phyloP scores from a whole-genome alignment of 1,140 invertebrate species.

The Nasonia vitripennis region DNA sequence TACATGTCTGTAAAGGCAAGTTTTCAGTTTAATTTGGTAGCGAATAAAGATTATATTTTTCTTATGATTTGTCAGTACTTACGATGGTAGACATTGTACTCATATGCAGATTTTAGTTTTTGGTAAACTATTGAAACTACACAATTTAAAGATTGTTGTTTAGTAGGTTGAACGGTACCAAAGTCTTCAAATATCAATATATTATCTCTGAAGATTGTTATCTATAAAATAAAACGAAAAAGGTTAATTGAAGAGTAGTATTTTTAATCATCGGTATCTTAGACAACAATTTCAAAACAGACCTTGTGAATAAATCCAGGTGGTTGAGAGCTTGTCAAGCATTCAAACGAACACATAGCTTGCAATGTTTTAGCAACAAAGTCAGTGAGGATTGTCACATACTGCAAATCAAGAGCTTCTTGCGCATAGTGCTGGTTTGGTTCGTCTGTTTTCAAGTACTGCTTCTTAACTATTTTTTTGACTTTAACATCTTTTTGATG shows the following conservation, averaged over 20 bases:
- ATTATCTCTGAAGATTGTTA: slow-evolving; percentile 54
- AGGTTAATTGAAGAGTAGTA: neutral
- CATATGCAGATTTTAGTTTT: slow-evolving; percentile 43
- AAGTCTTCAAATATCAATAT: slow-evolving; percentile 54
- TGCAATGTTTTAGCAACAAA: slow-evolving; percentile 60
- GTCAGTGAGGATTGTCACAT: slow-evolving; percentile 54
- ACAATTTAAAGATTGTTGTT: slow-evolving; percentile 54
- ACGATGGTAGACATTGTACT: slow-evolving; percentile 37
- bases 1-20: slow-evolving; percentile 34
- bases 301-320: slow-evolving; percentile 64
- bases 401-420: slow-evolving; percentile 40
- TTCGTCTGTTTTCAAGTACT: slow-evolving; percentile 10
- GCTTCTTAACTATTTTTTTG: slow-evolving; percentile 49
- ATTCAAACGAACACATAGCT: slow-evolving; percentile 60
- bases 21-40: neutral
- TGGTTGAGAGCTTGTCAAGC: slow-evolving; percentile 54
- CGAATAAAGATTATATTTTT: no score
- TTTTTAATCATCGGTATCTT: neutral
- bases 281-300: slow-evolving; percentile 29
- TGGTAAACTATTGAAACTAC: slow-evolving; percentile 56
- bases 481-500: slow-evolving; percentile 38
- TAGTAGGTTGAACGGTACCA: slow-evolving; percentile 54
- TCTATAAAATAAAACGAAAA: slow-evolving; percentile 44
- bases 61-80: slow-evolving; percentile 13
- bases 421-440: neutral